Evolutionary conservation across 2,797 vertebrate species (phyloP), one percentile per base, ranked within the genome.

Genomic region (Rhynchonycteris naso): DNA sequence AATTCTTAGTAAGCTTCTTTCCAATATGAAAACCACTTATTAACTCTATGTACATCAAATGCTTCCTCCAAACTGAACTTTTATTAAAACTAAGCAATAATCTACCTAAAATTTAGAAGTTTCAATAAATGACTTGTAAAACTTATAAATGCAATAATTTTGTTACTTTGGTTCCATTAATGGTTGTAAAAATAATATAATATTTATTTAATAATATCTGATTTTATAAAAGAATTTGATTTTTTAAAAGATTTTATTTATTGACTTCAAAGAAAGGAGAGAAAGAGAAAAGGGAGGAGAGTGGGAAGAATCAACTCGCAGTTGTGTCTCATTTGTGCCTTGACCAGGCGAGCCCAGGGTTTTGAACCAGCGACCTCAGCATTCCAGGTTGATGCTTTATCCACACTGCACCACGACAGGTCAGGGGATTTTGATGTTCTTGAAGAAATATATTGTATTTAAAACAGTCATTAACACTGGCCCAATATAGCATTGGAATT

Each of bases 181-280:
- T 74, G n/a, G 33, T 91, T 96, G 83, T 96, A 88, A 95, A 95
- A 91, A 69, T 82, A 91, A 71, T 75, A 71, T 13, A 58, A 7
- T 47, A 89, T 54, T 72, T 90, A 83, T 83, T 91, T 94, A 84
- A 69, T 75, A 95, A 88, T 26, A 91, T 88, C 75, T 71, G 72
- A 94, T 80, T 83, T 82, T 90, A 58, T 91, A 66, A 96, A 92
- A 95, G n/a, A 18, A 76, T 96, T 93, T 93, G 15, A 71, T 95
- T 80, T 96, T 93, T 93, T 4, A 43, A 43, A 43, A 43, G 3
- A 43, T 43, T 43, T 43, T 43, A 43, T 43, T 43, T 43, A 43
- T 43, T 43, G 8, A 43, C 43, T 43, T 43, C 8, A 43, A 43
- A 6, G 43, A 43, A 43, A 43, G 43, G 43, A 43, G 43, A 43